Base-by-base conservation (phyloP, 1,140 invertebrate genomes). In the Bacillus rossius region DNA sequence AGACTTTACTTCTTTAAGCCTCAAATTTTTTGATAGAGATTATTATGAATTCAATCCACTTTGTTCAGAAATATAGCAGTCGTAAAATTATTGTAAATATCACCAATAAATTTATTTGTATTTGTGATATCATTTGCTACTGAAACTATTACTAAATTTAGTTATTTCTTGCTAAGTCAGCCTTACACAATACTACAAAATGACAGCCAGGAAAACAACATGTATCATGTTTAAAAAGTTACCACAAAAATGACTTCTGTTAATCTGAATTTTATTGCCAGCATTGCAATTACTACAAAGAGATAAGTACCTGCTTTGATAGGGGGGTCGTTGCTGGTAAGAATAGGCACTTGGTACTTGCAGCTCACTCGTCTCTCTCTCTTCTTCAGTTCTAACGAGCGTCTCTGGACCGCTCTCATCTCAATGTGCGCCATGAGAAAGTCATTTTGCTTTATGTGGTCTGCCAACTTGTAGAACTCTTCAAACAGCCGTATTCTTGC, bases 401-500 rank as follows among this genome's bases (percentile, higher is more conserved):
- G 29, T 14, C 37, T 38, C 26, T 43, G 47, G 5, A 59, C 57
- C 14, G 47, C 40, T 40, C 73, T 65, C 47, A 74, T 72, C 63
- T 75, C 74, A 66, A 78, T 77, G 57, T 74, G 71, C 17, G 71
- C 63, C 37, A 73, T 69, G 52, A 79, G 66, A 63, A 77, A 74
- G 43, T 70, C 65, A 62, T 79, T 76, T 64, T 79, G 75, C 57
- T 63, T 41, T 37, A 73, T 69, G 25, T 75, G 71, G 55, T 77
- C 75, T 14, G 69, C 71, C 25, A 80, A 63, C 47, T 70, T 73
- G 57, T 74, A 75, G 62, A 79, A 80, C 50, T 77, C 72, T 41
- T 68, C 63, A 64, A 78, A 78, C 3, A 80, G 69, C 8, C 65
- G 63, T 29, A 72, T 68, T 42, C 75, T 66, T 7, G 71, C 67